Evolutionary conservation across 2,888 invertebrate species (phyloP), one percentile per base, ranked within the genome.

Genomic region (Diaperis boleti): DNA sequence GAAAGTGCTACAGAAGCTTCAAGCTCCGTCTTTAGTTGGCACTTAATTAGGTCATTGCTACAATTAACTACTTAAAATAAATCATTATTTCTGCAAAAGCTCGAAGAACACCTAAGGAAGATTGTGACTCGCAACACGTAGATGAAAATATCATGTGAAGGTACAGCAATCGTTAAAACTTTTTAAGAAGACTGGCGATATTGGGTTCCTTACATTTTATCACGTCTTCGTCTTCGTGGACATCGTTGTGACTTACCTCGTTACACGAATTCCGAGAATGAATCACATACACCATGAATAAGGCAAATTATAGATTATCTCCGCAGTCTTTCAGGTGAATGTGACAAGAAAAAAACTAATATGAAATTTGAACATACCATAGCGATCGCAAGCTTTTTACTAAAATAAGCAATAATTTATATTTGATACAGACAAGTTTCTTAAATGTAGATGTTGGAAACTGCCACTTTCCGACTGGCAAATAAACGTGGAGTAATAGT

Each of bases 41-140:
- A 20, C 29, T 47, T 61, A 61, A 61, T 61, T 55, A 29, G 61
- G 61, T 61, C 61, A 55, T 17, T 44, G 35, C 18, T 56, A 35
- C 1, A 56, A 35, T 35, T 47, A 35, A n/a, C n/a, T n/a, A n/a
- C n/a, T n/a, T n/a, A n/a, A n/a, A 20, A n/a, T 10, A 11, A 49
- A 26, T n/a, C 6, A 26, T 26, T 26, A 26, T 5, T 26, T 26
- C 26, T 20, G 20, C 6, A 20, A 20, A 20, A 20, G 20, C 20
- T 20, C n/a, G n/a, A n/a, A n/a, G n/a, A n/a, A n/a, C n/a, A n/a
- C n/a, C n/a, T n/a, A n/a, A n/a, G n/a, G n/a, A n/a, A n/a, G n/a
- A n/a, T n/a, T n/a, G n/a, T n/a, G n/a, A n/a, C n/a, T n/a, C n/a
- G n/a, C n/a, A n/a, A n/a, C n/a, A n/a, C n/a, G n/a, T n/a, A n/a